phyloP scores from a whole-genome alignment of 2,113 vertebrate genomes.

The Colossoma macropomum region DNA sequence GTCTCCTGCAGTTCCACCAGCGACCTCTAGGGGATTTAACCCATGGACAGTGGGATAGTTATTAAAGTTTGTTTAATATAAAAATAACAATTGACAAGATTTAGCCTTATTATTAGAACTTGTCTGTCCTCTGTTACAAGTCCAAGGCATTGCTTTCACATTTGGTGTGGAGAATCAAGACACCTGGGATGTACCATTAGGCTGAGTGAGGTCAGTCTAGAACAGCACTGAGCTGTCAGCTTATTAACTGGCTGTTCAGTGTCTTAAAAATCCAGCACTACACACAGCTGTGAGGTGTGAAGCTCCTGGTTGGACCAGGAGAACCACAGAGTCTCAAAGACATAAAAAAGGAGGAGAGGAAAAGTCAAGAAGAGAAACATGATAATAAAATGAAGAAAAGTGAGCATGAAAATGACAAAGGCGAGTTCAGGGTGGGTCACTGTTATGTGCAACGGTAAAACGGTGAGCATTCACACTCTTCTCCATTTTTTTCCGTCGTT shows the following conservation, averaged over 20 bases:
- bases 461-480: neutral
- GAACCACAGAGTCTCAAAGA: neutral
- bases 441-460: neutral
- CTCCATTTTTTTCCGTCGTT: neutral
- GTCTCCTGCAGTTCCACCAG: constrained; percentile 61
- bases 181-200: neutral
- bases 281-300: neutral
- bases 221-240: neutral
- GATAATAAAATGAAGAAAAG: neutral
- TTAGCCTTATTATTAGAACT: neutral
- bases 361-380: no score
- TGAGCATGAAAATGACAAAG: neutral
- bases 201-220: neutral
- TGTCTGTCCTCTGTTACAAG: neutral
- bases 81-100: neutral
- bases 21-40: constrained; percentile 65
- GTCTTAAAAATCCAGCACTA: neutral
- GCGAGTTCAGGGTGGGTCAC: neutral
- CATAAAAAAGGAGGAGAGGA: no score
- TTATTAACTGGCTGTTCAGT: neutral
- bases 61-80: neutral
- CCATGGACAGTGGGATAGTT: neutral
- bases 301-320: neutral
- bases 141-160: neutral
- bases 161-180: neutral